phyloP scores from a whole-genome alignment of 2,888 invertebrate genomes.

The Platypus cylindrus region DNA sequence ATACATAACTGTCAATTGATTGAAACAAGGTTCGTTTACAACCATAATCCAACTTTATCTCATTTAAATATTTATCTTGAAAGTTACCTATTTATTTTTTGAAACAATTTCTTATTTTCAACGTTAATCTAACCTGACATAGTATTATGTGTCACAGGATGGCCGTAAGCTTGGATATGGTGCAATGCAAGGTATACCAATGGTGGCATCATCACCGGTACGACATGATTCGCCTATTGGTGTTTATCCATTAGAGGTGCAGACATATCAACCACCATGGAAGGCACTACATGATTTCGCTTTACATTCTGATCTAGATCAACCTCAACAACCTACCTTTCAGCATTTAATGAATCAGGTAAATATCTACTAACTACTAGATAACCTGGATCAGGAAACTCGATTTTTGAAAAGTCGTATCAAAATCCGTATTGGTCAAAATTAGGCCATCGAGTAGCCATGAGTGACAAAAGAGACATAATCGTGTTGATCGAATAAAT shows the following conservation, averaged over 20 bases:
- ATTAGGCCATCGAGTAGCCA: no score
- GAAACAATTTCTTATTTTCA: no score
- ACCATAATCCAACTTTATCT: no score
- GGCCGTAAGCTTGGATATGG: constrained; percentile 89
- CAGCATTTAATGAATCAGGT: constrained; percentile 95
- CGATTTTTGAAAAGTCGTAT: no score
- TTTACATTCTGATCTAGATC: constrained; percentile 83
- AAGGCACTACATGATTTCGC: constrained; percentile 94
- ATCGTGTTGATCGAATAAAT: no score
- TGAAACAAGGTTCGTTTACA: no score
- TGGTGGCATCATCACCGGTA: constrained; percentile 92
- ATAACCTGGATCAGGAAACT: not conserved
- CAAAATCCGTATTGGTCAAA: no score
- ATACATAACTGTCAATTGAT: no score
- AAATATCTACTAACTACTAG: constrained; percentile 18
- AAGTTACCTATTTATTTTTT: no score
- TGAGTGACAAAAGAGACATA: no score
- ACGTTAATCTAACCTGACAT: constrained; percentile 36
- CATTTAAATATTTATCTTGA: no score
- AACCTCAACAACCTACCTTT: constrained; percentile 83
- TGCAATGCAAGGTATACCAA: constrained; percentile 92
- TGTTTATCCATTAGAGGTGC: constrained; percentile 77
- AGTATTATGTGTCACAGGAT: constrained; percentile 57
- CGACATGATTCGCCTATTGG: constrained; percentile 80
- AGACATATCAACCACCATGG: constrained; percentile 95